Conservation (phyloP, 2,888 invertebrate genomes). For the Itoplectis maculator region DNA sequence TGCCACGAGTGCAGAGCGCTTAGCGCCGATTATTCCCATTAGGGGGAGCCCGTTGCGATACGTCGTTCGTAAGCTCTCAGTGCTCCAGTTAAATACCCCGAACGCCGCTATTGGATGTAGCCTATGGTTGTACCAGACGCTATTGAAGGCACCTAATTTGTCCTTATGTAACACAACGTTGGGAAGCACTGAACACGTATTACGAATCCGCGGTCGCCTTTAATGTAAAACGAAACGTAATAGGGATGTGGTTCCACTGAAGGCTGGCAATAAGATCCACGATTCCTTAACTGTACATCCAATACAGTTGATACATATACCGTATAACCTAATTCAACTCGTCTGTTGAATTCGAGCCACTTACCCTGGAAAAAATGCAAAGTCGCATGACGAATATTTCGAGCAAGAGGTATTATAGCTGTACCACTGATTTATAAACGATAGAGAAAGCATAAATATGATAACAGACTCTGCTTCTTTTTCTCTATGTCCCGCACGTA, state of each 20-base stretch:
- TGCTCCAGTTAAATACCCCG: slow-evolving; percentile 39
- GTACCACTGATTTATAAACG: slow-evolving; percentile 42
- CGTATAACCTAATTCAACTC: not conserved
- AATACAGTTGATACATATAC: no score
- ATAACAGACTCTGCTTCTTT: slow-evolving; percentile 41
- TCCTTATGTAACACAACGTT: not conserved
- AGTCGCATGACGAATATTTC: not conserved
- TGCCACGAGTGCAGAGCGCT: slow-evolving; percentile 50
- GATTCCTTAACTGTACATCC: no score
- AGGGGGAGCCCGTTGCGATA: slow-evolving; percentile 39
- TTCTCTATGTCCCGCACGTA: slow-evolving; percentile 20
- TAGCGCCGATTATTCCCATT: slow-evolving; percentile 63
- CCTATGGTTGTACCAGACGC: no score
- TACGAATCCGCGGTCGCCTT: no score
- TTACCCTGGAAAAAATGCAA: not conserved
- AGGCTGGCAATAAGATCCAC: no score
- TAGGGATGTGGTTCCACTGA: no score
- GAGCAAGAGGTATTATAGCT: slow-evolving; percentile 8
- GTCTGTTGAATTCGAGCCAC: not conserved
- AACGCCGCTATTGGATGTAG: not conserved
- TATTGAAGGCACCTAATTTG: not conserved
- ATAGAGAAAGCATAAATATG: slow-evolving; percentile 49
- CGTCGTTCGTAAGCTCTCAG: slow-evolving; percentile 41
- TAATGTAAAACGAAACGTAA: not conserved
- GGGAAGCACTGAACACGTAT: no score